Evolutionary conservation across 2,888 invertebrate genomes (phyloP).

Genomic region (Branchinecta sandiegonensis): DNA sequence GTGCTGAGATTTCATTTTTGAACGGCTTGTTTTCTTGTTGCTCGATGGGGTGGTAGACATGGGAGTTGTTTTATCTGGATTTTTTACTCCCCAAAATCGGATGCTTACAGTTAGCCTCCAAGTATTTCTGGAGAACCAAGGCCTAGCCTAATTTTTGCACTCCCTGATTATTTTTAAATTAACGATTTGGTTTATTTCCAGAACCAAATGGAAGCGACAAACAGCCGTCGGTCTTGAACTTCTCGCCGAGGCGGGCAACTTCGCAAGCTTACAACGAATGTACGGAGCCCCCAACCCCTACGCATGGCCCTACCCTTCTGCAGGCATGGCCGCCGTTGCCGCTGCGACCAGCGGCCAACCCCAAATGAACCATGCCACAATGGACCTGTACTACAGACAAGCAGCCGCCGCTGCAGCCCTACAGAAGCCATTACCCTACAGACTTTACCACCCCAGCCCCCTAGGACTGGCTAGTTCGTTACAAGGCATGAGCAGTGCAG

Average conservation of each 20-base stretch:
- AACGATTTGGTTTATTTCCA: constrained; percentile 35
- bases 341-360: constrained; percentile 21
- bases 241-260: constrained; percentile 91
- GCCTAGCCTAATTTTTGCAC: too few species aligned
- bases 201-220: constrained; percentile 98
- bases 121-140: too few species aligned
- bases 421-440: constrained; percentile 75
- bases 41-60: too few species aligned
- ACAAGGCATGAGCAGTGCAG: constrained; percentile 21
- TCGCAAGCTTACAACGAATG: constrained; percentile 92
- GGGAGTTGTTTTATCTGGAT: too few species aligned
- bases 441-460: constrained; percentile 33
- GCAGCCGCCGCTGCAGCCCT: constrained; percentile 61
- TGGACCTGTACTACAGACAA: constrained; percentile 67
- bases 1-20: too few species aligned
- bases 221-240: constrained; percentile 94
- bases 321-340: constrained; percentile 28
- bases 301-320: constrained; percentile 40
- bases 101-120: too few species aligned
- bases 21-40: too few species aligned
- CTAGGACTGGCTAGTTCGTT: constrained; percentile 42
- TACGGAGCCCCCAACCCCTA: constrained; percentile 63
- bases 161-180: neutral
- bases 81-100: too few species aligned
- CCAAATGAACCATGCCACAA: constrained; percentile 31